Conservation (phyloP, 2,113 vertebrate genomes). For the Etia nguti region DNA sequence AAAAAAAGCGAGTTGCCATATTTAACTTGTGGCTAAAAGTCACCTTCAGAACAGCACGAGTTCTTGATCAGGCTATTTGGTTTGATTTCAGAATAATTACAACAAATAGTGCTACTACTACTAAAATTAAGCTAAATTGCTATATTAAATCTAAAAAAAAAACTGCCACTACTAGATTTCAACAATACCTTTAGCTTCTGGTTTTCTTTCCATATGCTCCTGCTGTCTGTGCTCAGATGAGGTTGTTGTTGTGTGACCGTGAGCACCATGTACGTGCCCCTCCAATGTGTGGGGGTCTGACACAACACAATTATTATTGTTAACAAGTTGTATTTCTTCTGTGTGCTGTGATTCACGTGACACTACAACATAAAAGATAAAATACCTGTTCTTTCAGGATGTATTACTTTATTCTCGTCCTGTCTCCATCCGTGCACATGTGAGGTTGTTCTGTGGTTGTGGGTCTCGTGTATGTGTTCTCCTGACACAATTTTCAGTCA, state of each 20-base stretch:
- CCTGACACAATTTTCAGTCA: background rate
- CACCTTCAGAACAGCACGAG: background rate
- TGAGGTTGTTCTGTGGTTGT: background rate
- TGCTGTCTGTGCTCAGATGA: background rate
- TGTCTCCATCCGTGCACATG: background rate
- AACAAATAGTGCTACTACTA: background rate
- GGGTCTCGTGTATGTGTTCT: background rate
- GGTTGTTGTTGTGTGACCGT: background rate
- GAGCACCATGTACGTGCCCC: background rate
- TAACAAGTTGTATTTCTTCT: background rate
- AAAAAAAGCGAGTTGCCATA: background rate
- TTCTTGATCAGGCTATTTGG: background rate
- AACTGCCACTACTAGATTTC: background rate
- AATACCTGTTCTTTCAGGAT: background rate
- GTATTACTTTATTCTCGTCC: background rate
- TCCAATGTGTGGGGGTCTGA: background rate
- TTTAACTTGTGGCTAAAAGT: background rate
- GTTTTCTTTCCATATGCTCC: background rate
- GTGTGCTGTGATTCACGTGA: background rate
- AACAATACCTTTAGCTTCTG: slow-evolving; percentile 7
- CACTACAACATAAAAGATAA: background rate
- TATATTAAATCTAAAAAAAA: background rate
- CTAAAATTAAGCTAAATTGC: background rate
- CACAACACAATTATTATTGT: background rate
- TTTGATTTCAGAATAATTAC: background rate